Evolutionary conservation across 2,113 vertebrate species (phyloP), one percentile per base, ranked within the genome.

Genomic region (Psephotus haematonotus): DNA sequence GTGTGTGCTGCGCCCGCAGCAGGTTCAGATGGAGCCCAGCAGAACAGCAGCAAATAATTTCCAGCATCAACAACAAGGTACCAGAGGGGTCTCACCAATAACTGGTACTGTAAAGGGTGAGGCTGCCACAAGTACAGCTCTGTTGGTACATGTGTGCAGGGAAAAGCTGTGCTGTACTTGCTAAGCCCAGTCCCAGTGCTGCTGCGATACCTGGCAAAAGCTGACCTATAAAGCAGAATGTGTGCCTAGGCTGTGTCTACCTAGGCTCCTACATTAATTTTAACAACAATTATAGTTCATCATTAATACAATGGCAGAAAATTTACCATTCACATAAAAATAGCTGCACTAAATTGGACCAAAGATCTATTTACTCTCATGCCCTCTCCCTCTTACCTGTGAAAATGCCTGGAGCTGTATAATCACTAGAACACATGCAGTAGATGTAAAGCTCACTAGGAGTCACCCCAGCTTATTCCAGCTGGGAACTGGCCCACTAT

Each of bases 31-130:
- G 9, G 11, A 82, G n/a, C 29, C 10, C 23, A 15, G 6, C 31
- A 70, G n/a, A 85, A 43, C 8, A 70, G 3, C 41, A 86, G 11
- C 59, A 68, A 29, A 59, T 44, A 3, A 33, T 14, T 87, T 75
- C 16, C 28, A 55, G 28, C 11, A 52, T 15, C 44, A 55, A 9
- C 13, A 49, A 29, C 0, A 0, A 65, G 17, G 18, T 20, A 27
- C 4, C 17, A n/a, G 35, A 27, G 8, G 29, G 9, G 2, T 39
- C 17, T 71, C 60, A 52, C 18, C 20, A 62, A 6, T 4, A 14
- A 5, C 7, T 69, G 52, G 8, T 33, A 23, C 16, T 65, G 27
- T 23, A 25, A 29, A 81, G 44, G 23, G 20, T 52, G 24, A 65
- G 9, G 33, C 39, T 22, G 9, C 5, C 23, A 18, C 25, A 41